These are phyloP conservation scores for Fregetta grallaria DNA, from an alignment of 2,113 vertebrate genomes.

Conservation along the genomic window DNA sequence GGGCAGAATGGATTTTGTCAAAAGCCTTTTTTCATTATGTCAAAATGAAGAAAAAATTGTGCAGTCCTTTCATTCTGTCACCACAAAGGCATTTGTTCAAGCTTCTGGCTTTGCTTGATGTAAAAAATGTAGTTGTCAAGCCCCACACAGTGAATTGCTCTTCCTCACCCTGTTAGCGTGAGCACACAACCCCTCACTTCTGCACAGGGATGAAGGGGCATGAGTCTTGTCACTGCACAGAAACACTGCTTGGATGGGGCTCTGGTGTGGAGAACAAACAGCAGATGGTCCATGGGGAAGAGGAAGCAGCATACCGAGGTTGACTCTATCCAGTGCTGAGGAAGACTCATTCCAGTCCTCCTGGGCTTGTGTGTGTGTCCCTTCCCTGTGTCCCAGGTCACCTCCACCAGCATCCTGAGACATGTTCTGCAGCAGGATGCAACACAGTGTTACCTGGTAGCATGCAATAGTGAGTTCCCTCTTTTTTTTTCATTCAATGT, in stretches of 20 bases:
- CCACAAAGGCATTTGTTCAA: conserved; percentile 61
- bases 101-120: conserved; percentile 46
- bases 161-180: not conserved
- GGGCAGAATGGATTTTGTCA: conserved; percentile 70
- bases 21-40: conserved; percentile 67
- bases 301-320: not conserved
- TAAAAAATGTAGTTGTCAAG: conserved; percentile 60
- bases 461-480: not conserved
- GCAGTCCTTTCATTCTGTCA: conserved; percentile 65
- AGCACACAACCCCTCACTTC: not conserved
- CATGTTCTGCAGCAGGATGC: not conserved
- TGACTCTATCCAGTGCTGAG: not conserved
- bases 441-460: not conserved
- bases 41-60: conserved; percentile 48
- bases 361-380: accelerated
- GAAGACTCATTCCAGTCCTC: not conserved
- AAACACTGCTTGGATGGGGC: not conserved
- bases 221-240: not conserved
- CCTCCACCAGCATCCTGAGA: not conserved
- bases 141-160: conserved; percentile 19
- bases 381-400: not conserved
- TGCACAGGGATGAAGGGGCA: not conserved
- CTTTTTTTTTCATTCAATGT: not conserved
- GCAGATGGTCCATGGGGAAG: not conserved
- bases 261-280: not conserved